Evolutionary conservation across 1,140 invertebrate genomes (phyloP).

Genomic region (Drosophila ambigua): DNA sequence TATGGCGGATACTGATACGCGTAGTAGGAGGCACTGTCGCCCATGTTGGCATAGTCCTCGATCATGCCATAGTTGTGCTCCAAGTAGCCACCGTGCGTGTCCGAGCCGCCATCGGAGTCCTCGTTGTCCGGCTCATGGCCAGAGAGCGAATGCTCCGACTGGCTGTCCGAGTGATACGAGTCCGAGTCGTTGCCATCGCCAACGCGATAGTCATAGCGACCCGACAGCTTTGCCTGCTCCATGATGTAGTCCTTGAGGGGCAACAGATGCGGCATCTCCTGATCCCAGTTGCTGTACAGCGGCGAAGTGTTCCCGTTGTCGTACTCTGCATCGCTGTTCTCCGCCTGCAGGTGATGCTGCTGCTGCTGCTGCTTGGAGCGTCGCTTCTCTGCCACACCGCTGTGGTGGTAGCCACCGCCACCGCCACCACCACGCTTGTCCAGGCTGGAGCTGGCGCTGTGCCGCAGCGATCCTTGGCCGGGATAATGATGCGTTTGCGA

Average conservation of each 20-base stretch:
- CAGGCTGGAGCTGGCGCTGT: slow-evolving; percentile 74
- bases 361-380: slow-evolving; percentile 61
- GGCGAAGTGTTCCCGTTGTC: slow-evolving; percentile 87
- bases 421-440: slow-evolving; percentile 84
- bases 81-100: slow-evolving; percentile 87
- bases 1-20: slow-evolving; percentile 85
- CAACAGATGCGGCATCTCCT: slow-evolving; percentile 89
- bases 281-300: slow-evolving; percentile 90
- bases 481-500: slow-evolving; percentile 60
- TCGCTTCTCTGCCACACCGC: slow-evolving; percentile 82
- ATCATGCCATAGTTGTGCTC: slow-evolving; percentile 85
- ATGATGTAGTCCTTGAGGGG: slow-evolving; percentile 95
- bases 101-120: slow-evolving; percentile 87
- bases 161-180: slow-evolving; percentile 86
- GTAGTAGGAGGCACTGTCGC: slow-evolving; percentile 86
- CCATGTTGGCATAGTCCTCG: slow-evolving; percentile 82
- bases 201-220: slow-evolving; percentile 87
- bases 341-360: slow-evolving; percentile 62
- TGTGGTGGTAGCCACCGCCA: slow-evolving; percentile 71
- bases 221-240: slow-evolving; percentile 91
- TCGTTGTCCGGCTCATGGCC: slow-evolving; percentile 89
- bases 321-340: slow-evolving; percentile 84
- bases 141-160: slow-evolving; percentile 85
- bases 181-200: slow-evolving; percentile 87
- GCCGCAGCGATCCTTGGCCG: slow-evolving; percentile 63